Base-by-base conservation (phyloP, 2,113 vertebrate species). In the Forbesichthys papilliferus region DNA sequence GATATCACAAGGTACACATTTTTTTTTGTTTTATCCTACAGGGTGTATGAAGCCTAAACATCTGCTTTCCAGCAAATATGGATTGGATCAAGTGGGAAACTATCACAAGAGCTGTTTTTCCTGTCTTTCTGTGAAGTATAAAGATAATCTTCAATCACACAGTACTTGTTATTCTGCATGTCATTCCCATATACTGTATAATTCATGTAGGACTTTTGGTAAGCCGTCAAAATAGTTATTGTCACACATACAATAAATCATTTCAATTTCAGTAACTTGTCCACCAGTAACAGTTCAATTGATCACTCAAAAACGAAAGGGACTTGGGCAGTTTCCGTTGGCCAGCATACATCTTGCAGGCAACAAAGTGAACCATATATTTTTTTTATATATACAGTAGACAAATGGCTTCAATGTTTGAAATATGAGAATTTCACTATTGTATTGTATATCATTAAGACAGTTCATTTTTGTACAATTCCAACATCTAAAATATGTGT, bases 41-140 rank as follows among this genome's bases (percentile, higher is more conserved):
- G 93, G 88, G 92, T 93, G 20, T 94, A 93, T 3, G 92, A 92
- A 75, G 90, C 92, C 59, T 94, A 5, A 75, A 33, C 49, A 11
- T n/a, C 14, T 9, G 54, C 61, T 14, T 1, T 16, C 49, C 69
- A 34, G 52, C 74, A 64, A 60, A 70, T 20, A 12, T 36, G 80
- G 78, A 80, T 68, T 42, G 36, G 36, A 42, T 42, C 27, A 34
- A 74, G 58, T 13, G 58, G 76, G 74, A 66, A 59, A 61, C 58
- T 48, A 71, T 36, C 73, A 76, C 55, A 71, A 47, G 82, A 79
- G 85, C 82, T 86, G 77, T 85, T 82, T 84, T 63, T 66, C 47
- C 13, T 58, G 69, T 66, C 64, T 73, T 65, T 58, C 75, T 67
- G 48, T 52, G 36, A 80, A 85, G 80, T 69, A 78, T 83, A 68